These are phyloP conservation scores for Romanogobio albipinnatus DNA, from an alignment of 2,113 vertebrate species.

Conservation along the genomic window DNA sequence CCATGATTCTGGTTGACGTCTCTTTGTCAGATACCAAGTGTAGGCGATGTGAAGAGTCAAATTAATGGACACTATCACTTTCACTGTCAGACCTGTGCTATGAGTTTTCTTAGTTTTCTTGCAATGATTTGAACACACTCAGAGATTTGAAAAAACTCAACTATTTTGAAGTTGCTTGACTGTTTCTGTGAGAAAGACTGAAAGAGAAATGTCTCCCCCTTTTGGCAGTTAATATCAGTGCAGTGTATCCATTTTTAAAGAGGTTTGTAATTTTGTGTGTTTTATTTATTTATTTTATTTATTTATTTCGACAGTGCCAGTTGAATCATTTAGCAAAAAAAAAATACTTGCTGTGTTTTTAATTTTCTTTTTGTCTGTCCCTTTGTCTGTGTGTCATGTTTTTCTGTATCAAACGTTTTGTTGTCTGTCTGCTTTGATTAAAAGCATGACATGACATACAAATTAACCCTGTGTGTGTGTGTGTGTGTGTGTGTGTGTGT, in stretches of 20 bases:
- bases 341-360: no score
- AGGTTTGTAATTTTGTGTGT: no score
- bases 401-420: no score
- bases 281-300: no score
- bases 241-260: not conserved
- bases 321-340: slow-evolving; percentile 22
- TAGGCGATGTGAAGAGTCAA: not conserved
- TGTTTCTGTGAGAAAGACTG: slow-evolving; percentile 41
- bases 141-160: not conserved
- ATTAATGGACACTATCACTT: not conserved
- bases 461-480: no score
- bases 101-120: not conserved
- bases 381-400: no score
- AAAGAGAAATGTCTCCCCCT: slow-evolving; percentile 53
- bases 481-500: no score
- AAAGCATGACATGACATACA: no score
- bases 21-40: not conserved
- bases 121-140: not conserved
- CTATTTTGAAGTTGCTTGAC: not conserved
- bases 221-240: slow-evolving; percentile 28
- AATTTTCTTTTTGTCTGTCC: no score
- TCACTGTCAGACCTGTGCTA: not conserved
- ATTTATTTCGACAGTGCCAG: no score
- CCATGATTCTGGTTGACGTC: slow-evolving; percentile 60
- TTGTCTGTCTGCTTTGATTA: no score